Conservation (phyloP, 2,113 vertebrate genomes). For the Clarias macrocephalus region DNA sequence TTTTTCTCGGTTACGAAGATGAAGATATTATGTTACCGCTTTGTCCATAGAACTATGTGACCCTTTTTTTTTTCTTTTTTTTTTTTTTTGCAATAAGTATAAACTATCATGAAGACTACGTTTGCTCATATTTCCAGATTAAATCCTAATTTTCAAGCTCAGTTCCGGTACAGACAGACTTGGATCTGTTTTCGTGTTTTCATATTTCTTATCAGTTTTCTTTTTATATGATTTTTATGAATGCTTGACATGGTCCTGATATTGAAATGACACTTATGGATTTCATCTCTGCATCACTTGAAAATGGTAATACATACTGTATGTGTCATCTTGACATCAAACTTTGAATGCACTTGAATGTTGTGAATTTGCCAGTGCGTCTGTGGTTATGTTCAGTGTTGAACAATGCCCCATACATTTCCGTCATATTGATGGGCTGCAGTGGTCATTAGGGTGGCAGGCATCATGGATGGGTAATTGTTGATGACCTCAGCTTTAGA, state of each 20-base stretch:
- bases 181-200: background rate
- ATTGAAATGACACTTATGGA: background rate
- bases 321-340: background rate
- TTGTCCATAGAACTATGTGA: background rate
- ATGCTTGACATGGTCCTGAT: background rate
- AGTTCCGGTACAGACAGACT: background rate
- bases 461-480: background rate
- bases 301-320: background rate
- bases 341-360: background rate
- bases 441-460: background rate
- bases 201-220: background rate
- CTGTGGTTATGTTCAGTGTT: background rate
- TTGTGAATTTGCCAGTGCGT: background rate
- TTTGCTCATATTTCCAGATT: background rate
- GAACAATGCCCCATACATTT: background rate
- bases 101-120: background rate
- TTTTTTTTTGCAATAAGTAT: background rate
- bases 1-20: background rate
- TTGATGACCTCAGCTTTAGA: constrained; percentile 35
- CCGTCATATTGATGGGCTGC: background rate
- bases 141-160: background rate
- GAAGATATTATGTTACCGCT: background rate
- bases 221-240: background rate
- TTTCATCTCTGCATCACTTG: background rate
- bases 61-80: background rate